These are phyloP conservation scores for Fabriciana adippe DNA, from an alignment of 2,888 invertebrate genomes.

Conservation along the genomic window DNA sequence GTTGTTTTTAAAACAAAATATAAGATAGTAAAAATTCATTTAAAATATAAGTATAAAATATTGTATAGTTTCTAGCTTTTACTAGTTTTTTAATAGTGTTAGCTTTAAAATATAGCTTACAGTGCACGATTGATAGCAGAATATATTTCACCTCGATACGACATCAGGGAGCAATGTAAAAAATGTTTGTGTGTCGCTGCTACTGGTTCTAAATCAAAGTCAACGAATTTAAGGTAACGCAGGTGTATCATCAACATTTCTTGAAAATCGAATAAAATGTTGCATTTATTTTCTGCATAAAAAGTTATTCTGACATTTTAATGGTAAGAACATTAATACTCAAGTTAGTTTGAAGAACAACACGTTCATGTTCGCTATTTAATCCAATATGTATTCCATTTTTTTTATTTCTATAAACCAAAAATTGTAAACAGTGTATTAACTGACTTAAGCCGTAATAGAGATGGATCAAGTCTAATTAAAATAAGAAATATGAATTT, in stretches of 20 bases:
- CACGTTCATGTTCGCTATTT: no score
- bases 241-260: background rate
- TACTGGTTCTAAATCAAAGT: slow-evolving; percentile 29
- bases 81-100: slow-evolving; percentile 10
- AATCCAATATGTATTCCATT: no score
- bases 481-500: no score
- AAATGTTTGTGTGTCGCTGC: slow-evolving; percentile 23
- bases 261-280: background rate
- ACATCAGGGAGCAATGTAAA: slow-evolving; percentile 34
- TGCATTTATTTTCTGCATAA: background rate
- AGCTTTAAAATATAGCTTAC: slow-evolving; percentile 22
- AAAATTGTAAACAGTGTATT: no score
- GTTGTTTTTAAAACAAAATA: no score
- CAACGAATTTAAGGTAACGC: background rate
- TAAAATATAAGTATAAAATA: no score
- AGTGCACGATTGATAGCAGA: slow-evolving; percentile 24
- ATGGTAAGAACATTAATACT: no score
- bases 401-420: no score
- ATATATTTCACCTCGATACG: slow-evolving; percentile 33
- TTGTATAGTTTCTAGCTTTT: background rate
- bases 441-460: no score
- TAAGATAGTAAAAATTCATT: no score
- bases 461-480: no score
- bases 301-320: background rate
- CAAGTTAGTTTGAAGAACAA: no score